Evolutionary conservation across 2,797 vertebrate species (phyloP).

Genomic region (Gambusia yucatana): DNA sequence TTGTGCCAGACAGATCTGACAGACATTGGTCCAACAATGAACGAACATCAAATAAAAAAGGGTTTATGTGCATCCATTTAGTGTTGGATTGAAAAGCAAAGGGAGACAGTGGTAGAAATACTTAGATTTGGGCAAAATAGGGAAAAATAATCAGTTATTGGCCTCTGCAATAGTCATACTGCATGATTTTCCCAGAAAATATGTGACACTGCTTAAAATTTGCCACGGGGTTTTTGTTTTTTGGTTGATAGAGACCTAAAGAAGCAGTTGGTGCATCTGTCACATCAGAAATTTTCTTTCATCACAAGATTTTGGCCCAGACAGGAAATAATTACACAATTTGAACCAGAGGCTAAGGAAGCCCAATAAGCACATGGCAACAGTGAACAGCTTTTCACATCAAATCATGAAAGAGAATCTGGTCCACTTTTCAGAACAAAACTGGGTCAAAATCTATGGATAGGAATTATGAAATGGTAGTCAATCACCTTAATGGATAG

Average conservation of each 20-base stretch:
- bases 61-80: background rate
- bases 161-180: background rate
- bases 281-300: background rate
- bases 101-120: background rate
- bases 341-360: background rate
- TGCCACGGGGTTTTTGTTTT: background rate
- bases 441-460: background rate
- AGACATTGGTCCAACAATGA: background rate
- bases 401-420: background rate
- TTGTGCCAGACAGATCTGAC: background rate
- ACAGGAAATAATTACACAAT: background rate
- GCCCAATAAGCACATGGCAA: background rate
- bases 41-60: background rate
- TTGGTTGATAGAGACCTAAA: background rate
- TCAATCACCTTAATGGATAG: background rate
- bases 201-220: background rate
- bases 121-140: background rate
- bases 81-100: background rate
- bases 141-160: background rate
- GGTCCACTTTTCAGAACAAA: background rate
- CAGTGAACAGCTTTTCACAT: background rate
- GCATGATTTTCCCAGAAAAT: background rate
- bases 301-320: background rate
- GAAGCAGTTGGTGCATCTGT: background rate
- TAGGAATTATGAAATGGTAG: background rate